These are phyloP conservation scores for Australoheros scitulus DNA, from an alignment of 2,113 vertebrate species.

Conservation along the genomic window DNA sequence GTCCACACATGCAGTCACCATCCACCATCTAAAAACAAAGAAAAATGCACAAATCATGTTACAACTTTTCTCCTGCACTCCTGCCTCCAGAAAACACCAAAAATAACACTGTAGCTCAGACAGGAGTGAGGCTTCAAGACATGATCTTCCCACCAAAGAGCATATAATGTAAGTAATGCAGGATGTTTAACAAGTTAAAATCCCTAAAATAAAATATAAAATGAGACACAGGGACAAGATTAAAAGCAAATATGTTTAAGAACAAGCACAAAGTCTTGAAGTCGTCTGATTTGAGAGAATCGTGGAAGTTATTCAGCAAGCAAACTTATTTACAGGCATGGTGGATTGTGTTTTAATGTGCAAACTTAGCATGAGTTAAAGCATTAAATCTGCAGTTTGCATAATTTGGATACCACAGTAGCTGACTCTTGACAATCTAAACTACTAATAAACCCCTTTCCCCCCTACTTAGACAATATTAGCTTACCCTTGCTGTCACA, in stretches of 20 bases:
- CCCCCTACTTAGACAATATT: conserved; percentile 23
- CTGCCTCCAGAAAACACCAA: too few relatives aligned
- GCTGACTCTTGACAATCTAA: neutral
- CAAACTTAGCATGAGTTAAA: neutral
- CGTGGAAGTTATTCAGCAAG: neutral
- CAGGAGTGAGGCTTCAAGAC: neutral
- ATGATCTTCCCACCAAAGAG: neutral
- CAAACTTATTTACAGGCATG: neutral
- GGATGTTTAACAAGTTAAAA: neutral
- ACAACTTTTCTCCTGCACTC: too few relatives aligned
- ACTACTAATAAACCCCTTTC: neutral
- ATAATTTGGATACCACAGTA: conserved; percentile 2
- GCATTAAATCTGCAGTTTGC: neutral
- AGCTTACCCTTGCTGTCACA: conserved; percentile 41
- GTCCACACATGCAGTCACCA: neutral
- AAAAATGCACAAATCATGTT: neutral
- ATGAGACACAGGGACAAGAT: neutral
- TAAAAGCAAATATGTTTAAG: neutral
- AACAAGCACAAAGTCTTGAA: neutral
- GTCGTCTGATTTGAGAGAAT: neutral
- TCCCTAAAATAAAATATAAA: neutral
- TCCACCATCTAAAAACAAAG: neutral
- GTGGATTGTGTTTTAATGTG: neutral
- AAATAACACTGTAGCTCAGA: too few relatives aligned
- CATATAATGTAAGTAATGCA: neutral